A percentile compares a stretch with the other conserved stretches of the same genome.
Conservation (phyloP, 2,888 invertebrate genomes). For the Drosophila recens region DNA sequence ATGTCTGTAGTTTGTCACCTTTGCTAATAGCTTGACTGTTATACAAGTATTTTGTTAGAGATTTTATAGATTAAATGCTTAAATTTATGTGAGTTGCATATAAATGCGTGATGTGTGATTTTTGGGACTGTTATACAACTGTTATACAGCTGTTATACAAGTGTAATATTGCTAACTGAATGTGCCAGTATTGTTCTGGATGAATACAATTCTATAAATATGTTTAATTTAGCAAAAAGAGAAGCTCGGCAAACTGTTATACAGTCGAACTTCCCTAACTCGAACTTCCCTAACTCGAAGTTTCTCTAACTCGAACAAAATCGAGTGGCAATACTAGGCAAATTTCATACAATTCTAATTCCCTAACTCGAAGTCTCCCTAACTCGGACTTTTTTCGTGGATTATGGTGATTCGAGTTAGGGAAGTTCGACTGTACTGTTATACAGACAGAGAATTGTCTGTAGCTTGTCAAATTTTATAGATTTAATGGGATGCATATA, state of each 20-base stretch:
- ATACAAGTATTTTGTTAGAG: conserved; percentile 24
- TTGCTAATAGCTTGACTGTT: conserved; percentile 22
- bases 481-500: not conserved
- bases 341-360: too few relatives aligned
- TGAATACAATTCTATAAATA: not conserved
- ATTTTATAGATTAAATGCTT: not conserved
- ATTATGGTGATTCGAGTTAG: too few relatives aligned
- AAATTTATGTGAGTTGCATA: not conserved
- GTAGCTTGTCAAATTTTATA: too few relatives aligned
- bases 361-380: too few relatives aligned
- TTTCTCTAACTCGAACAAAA: too few relatives aligned
- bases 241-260: not conserved
- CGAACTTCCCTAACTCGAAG: too few relatives aligned
- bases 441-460: conserved; percentile 4
- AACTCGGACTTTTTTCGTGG: too few relatives aligned
- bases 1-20: conserved; percentile 27
- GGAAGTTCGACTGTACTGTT: too few relatives aligned
- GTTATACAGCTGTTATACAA: conserved; percentile 18
- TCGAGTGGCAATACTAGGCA: too few relatives aligned
- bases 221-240: not conserved
- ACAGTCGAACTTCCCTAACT: too few relatives aligned
- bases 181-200: not conserved
- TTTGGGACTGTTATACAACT: not conserved
- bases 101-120: not conserved
- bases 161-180: not conserved